These are phyloP conservation scores for Seira sanloemensis DNA, from an alignment of 2,888 invertebrate genomes.

Conservation along the genomic window DNA sequence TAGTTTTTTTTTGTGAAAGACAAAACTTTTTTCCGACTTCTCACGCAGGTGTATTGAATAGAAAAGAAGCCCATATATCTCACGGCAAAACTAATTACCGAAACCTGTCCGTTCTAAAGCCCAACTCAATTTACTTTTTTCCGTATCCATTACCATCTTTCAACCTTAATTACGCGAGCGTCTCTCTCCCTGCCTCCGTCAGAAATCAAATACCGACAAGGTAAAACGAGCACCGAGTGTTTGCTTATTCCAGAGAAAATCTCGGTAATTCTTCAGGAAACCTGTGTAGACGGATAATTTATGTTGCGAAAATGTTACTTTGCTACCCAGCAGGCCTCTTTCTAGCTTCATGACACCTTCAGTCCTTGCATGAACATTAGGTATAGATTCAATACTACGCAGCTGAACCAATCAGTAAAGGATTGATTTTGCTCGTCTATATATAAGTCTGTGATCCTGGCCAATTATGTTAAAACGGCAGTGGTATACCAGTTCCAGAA, in stretches of 20 bases:
- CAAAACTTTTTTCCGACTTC: background rate
- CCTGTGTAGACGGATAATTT: background rate
- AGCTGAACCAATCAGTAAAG: no score
- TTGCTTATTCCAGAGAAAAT: background rate
- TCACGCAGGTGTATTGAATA: slow-evolving; percentile 15
- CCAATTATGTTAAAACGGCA: no score
- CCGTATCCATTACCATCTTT: slow-evolving; percentile 21
- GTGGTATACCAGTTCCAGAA: no score
- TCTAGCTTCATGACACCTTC: no score
- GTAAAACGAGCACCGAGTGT: no score
- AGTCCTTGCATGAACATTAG: no score
- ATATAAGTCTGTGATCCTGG: no score
- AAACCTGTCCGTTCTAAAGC: slow-evolving; percentile 35
- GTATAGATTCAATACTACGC: no score
- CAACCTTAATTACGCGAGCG: slow-evolving; percentile 31
- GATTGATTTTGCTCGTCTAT: no score
- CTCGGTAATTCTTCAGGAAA: background rate
- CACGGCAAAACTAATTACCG: slow-evolving; percentile 40
- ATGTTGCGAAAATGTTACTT: no score
- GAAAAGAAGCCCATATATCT: slow-evolving; percentile 11
- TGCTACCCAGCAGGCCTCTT: no score
- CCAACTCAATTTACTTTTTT: slow-evolving; percentile 36
- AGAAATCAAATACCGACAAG: slow-evolving; percentile 9
- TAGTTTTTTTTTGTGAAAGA: no score
- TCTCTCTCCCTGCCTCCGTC: background rate